Evolutionary conservation across 2,797 vertebrate genomes (phyloP), one percentile per base, ranked within the genome.

Genomic region (Enteromius trimaculatus): DNA sequence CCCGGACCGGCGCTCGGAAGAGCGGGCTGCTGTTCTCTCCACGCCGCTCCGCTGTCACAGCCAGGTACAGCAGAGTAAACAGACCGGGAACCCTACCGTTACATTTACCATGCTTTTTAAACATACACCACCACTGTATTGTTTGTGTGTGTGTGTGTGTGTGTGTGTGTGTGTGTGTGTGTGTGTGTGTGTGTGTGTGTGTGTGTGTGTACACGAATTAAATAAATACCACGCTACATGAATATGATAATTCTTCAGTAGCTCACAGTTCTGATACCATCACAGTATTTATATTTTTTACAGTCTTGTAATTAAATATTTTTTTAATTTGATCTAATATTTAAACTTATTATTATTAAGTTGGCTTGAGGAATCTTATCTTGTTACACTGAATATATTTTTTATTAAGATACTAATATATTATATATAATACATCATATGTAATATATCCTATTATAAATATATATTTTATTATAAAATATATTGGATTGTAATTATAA

Each of bases 1-100:
- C 86, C 83, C 87, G 92, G 19, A 77, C 81, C 29, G 11, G 91
- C 21, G 93, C 87, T 37, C 92, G 94, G 85, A 95, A 90, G 83
- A 93, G 90, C 10, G 89, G 89, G 0, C 89, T 94, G 21, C 89
- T 94, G 62, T 94, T 95, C 84, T 93, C 94, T 77, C 93, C 94
- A 49, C 90, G 93, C 6, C 93, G 93, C 85, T 89, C 91, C 17
- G 6, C 91, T 19, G 79, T 94, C 42, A 89, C 91, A 1, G 88
- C 90, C 2, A 89, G 93, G 94, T 94, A 83, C 88, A 23, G 2
- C 31, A 23, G 6, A 39, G 13, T 16, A 58, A 75, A 75, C 34
- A 13, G n/a, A 23, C 9, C 9, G 3, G 55, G n/a, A 4, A 58
- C 4, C 9, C 21, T 11, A 1, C 3, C 34, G 34, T 34, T 34